Base-by-base conservation (phyloP, 2,797 vertebrate genomes). In the Pangasius mekongensis region DNA sequence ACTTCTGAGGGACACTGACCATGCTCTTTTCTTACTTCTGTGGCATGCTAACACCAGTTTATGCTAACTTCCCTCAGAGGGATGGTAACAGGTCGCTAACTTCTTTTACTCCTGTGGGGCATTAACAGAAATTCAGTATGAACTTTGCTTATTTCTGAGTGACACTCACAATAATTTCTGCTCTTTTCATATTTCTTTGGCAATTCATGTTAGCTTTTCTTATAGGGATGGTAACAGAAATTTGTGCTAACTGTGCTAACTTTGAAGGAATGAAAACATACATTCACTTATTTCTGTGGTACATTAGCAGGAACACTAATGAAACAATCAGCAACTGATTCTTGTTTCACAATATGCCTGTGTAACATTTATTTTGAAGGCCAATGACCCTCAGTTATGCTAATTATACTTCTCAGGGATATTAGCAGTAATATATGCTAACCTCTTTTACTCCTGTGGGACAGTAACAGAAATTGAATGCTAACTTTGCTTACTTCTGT, bases 401-500 rank as follows among this genome's bases (percentile, higher is more conserved):
- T 83, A 67, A 83, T 83, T 47, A 22, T 30, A 67, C 43, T 30
- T 66, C 82, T 67, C 60, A 33, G 67, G 56, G 36, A 74, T 14
- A 14, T 56, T 83, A 52, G 36, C 56, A 27, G 78, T 83, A 74
- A 83, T 71, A 60, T 60, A 43, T 71, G 66, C 4, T 71, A 82
- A 33, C 56, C 36, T 52, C 20, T 10, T 3, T 18, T 66, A n/a
- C 60, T 49, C 81, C 60, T 18, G 60, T 18, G 10, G 60, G 81
- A 83, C 39, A 30, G 49, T 83, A 66, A 30, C 39, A 30, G 39
- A 66, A 66, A 66, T 13, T 30, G 60, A 83, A 66, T n/a, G 39
- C 60, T 66, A 66, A 47, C 39, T 66, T 83, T 83, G 39, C 81
- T 83, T 47, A 64, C 39, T 83, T 83, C 60, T 64, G 39, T 66